Conservation (phyloP, 2,113 vertebrate species). For the Sphaerodactylus townsendi region DNA sequence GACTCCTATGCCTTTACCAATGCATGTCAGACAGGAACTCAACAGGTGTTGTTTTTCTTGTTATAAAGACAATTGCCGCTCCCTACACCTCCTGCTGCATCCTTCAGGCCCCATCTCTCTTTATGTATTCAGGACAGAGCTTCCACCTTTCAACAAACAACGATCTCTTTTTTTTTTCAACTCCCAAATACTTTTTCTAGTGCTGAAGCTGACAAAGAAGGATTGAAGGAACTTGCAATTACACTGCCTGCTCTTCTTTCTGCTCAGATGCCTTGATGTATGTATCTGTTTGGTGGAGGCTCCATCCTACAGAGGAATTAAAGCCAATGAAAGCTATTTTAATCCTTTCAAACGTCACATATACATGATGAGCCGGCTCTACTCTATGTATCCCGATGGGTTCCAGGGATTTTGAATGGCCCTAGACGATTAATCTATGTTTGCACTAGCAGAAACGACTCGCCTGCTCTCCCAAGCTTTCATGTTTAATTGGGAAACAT, state of each 20-base stretch:
- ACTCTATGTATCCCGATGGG: not conserved
- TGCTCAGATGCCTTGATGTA: not conserved
- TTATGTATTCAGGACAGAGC: not conserved
- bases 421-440: not conserved
- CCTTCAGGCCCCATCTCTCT: not conserved
- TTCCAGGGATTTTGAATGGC: not conserved
- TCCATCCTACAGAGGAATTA: not conserved
- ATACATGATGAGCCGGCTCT: not conserved
- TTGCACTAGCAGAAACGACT: conserved; percentile 1
- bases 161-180: not conserved
- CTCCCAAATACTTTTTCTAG: not conserved
- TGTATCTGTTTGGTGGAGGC: not conserved
- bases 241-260: not conserved
- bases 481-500: conserved; percentile 23
- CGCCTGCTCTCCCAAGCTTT: not conserved
- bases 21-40: not conserved
- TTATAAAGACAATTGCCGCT: not conserved
- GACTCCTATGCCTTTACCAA: not conserved
- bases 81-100: not conserved
- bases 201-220: not conserved
- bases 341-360: not conserved
- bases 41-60: not conserved
- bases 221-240: conserved; percentile 3
- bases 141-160: not conserved
- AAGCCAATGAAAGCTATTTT: conserved; percentile 7